Percentiles rank a stretch among this genome's conserved stretches.
These are phyloP conservation scores for Sinonovacula constricta DNA, from an alignment of 1,140 invertebrate genomes.

Conservation along the genomic window DNA sequence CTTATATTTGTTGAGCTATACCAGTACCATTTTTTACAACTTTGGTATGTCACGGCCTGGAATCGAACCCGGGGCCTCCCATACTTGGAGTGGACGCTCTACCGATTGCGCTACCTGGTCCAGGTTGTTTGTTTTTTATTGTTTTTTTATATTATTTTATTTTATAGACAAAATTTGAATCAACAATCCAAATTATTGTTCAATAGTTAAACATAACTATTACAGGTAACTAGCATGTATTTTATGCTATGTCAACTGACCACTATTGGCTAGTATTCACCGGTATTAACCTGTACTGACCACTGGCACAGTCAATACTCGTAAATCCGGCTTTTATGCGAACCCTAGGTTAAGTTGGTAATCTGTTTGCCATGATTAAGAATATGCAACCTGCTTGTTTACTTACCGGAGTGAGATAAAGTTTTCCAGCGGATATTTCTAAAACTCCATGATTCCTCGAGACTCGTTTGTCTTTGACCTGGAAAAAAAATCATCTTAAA, in stretches of 20 bases:
- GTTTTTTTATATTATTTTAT: background rate
- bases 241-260: background rate
- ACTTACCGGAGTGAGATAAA: conserved; percentile 75
- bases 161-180: background rate
- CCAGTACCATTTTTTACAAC: no score
- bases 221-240: background rate
- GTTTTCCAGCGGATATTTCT: conserved; percentile 70
- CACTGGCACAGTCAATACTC: background rate
- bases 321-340: background rate
- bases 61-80: no score
- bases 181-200: background rate
- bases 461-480: conserved; percentile 76
- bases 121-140: background rate
- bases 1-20: no score
- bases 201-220: no score
- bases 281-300: background rate
- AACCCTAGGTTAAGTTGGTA: background rate
- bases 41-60: no score
- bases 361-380: background rate
- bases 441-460: conserved; percentile 76
- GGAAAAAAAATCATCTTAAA: background rate
- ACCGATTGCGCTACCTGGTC: no score
- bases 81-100: no score
- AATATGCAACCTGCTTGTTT: background rate
- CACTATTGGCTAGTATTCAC: background rate